phyloP scores from a whole-genome alignment of 2,113 vertebrate genomes.

The Drymodes brunneopygia region DNA sequence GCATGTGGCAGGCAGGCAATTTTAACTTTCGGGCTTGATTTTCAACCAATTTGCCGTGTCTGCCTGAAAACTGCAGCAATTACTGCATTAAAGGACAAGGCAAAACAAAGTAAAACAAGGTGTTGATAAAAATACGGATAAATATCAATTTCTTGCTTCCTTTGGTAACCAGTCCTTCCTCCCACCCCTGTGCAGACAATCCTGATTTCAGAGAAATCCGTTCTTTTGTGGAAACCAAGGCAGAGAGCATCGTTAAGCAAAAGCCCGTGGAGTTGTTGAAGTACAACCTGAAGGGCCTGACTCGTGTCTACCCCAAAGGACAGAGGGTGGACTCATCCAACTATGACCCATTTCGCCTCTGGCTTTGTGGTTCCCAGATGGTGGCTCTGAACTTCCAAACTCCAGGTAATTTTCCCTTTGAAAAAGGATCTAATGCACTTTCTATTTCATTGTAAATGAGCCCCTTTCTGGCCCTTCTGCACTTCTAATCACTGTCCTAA shows the following conservation, averaged over 20 bases:
- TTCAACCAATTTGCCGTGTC: not conserved
- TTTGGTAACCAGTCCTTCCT: not conserved
- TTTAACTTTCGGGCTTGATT: not conserved
- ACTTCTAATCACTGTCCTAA: not conserved
- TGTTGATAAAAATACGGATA: not conserved
- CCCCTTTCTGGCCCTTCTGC: not conserved
- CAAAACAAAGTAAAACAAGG: not conserved
- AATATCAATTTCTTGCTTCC: not conserved
- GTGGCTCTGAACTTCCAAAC: constrained; percentile 97
- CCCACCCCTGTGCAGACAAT: constrained; percentile 66
- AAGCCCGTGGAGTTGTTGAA: constrained; percentile 78
- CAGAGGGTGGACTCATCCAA: constrained; percentile 96
- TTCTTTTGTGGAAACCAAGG: constrained; percentile 95
- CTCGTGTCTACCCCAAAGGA: constrained; percentile 92
- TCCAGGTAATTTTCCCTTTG: constrained; percentile 73
- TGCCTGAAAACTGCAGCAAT: not conserved
- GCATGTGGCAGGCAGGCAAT: not conserved
- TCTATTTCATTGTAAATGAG: not conserved
- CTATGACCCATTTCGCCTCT: constrained; percentile 92
- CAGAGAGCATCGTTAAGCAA: constrained; percentile 75
- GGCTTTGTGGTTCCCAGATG: constrained; percentile 93
- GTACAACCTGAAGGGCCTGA: constrained; percentile 91
- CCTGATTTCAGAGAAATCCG: constrained; percentile 90
- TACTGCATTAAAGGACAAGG: not conserved
- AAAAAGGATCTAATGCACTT: not conserved